Percentiles rank a stretch among this genome's conserved stretches.
phyloP scores from a whole-genome alignment of 2,797 vertebrate genomes.

The Enteromius radiatus region DNA sequence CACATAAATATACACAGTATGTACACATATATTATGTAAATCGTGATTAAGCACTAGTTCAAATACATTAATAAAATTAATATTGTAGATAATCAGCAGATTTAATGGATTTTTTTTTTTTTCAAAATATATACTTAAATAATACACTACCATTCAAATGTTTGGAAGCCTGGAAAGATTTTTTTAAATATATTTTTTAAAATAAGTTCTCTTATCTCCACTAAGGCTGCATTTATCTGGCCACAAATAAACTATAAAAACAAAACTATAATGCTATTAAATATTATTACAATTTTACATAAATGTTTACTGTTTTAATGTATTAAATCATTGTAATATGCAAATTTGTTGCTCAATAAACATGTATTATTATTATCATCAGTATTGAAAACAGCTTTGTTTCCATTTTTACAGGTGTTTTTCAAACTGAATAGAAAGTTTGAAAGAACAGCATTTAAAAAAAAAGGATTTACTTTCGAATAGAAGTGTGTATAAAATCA shows the following conservation, averaged over 20 bases:
- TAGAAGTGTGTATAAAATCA: neutral
- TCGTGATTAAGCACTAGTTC: too few species aligned
- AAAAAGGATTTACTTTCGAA: too few species aligned
- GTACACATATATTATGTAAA: too few species aligned
- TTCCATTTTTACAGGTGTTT: too few species aligned
- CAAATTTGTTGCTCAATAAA: neutral
- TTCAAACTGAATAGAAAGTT: neutral
- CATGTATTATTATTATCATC: too few species aligned
- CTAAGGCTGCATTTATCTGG: neutral
- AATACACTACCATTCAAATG: neutral
- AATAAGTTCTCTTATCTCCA: neutral
- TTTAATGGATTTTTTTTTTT: neutral
- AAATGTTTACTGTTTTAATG: neutral
- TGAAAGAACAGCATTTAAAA: neutral
- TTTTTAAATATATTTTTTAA: neutral
- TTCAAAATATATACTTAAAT: neutral
- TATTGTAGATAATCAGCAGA: neutral
- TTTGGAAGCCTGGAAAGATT: neutral
- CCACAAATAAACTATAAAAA: neutral
- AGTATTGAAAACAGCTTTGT: neutral
- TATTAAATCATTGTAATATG: neutral
- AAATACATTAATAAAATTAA: neutral
- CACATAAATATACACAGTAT: too few species aligned
- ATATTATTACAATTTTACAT: neutral
- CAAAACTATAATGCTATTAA: neutral